These are phyloP conservation scores for Thoracochromis brauschi DNA, from an alignment of 2,113 vertebrate species.

Conservation along the genomic window DNA sequence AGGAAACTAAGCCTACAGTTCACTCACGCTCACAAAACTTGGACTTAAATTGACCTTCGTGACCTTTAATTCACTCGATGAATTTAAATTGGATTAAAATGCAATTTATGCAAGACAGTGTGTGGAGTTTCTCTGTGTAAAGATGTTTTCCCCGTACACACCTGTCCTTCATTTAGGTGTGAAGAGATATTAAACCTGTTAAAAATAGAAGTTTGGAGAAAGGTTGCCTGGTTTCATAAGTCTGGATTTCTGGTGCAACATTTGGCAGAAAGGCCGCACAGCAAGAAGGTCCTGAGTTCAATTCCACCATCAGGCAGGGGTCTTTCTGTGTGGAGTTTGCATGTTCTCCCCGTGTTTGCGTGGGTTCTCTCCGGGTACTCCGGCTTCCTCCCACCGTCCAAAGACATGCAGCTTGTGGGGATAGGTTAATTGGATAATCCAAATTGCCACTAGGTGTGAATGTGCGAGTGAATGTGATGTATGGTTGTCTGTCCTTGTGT, in stretches of 20 bases:
- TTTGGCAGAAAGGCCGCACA: not conserved
- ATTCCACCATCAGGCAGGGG: too few relatives aligned
- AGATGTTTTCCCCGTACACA: not conserved
- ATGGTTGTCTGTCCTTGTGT: too few relatives aligned
- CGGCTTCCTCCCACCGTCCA: too few relatives aligned
- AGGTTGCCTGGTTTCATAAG: not conserved
- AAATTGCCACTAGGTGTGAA: too few relatives aligned
- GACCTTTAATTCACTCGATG: not conserved
- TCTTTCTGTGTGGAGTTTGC: too few relatives aligned
- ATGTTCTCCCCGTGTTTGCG: too few relatives aligned
- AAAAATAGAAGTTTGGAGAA: not conserved
- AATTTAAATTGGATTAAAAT: not conserved
- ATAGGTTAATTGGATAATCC: too few relatives aligned
- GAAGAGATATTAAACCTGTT: not conserved
- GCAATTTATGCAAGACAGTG: not conserved
- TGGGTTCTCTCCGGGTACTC: too few relatives aligned
- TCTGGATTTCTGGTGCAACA: not conserved
- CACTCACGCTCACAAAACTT: not conserved
- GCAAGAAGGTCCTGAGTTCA: too few relatives aligned
- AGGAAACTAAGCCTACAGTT: not conserved
- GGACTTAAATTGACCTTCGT: not conserved
- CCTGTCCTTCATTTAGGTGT: not conserved
- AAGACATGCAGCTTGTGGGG: too few relatives aligned
- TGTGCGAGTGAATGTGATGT: too few relatives aligned
- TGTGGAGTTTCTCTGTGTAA: not conserved